A percentile compares a stretch with the other conserved stretches of the same genome.
phyloP scores from a whole-genome alignment of 2,113 vertebrate genomes.

The Oreochromis aureus region DNA sequence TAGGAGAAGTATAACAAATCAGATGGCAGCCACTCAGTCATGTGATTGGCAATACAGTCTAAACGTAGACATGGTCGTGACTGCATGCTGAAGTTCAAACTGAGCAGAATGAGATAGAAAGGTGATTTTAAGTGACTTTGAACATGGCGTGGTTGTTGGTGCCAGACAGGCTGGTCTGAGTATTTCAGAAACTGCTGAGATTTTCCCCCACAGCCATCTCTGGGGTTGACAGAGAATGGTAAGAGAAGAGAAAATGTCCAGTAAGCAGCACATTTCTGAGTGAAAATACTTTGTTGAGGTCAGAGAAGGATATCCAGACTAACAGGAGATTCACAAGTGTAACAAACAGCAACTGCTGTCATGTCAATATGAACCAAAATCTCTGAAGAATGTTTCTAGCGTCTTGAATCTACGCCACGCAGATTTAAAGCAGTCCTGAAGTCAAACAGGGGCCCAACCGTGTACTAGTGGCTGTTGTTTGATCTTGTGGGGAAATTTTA shows the following conservation, averaged over 20 bases:
- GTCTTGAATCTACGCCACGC: neutral
- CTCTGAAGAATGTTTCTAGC: neutral
- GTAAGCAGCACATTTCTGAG: neutral
- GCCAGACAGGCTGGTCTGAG: neutral
- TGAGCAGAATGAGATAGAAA: neutral
- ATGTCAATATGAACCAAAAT: neutral
- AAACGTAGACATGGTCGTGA: neutral
- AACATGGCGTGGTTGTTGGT: neutral
- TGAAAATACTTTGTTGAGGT: neutral
- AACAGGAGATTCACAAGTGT: rapidly evolving
- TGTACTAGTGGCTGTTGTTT: neutral
- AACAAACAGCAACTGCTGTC: neutral
- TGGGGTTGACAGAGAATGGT: neutral
- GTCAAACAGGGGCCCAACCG: neutral
- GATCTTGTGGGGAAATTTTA: neutral
- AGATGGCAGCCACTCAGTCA: neutral
- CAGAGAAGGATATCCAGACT: neutral
- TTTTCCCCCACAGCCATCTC: neutral
- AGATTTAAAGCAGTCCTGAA: neutral
- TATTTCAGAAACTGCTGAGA: neutral
- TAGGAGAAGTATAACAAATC: neutral
- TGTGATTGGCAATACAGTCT: neutral
- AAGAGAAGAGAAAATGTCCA: neutral
- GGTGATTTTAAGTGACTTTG: neutral
- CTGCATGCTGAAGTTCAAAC: neutral